Percentiles rank a stretch among this genome's conserved stretches.
phyloP scores from a whole-genome alignment of 2,888 invertebrate species.

The Lepidonotus clava region DNA sequence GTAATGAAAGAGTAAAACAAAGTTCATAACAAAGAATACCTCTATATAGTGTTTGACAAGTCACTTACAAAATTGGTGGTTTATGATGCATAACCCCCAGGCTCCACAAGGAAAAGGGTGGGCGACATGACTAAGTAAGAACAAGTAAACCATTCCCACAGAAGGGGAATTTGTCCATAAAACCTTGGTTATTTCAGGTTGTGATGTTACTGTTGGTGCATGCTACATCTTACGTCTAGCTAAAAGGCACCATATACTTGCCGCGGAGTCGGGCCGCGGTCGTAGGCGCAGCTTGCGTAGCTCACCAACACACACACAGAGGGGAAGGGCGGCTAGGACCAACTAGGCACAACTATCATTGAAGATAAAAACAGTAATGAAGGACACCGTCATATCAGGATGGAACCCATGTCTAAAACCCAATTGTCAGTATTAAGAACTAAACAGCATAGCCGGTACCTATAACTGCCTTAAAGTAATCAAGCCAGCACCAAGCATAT shows the following conservation, averaged over 20 bases:
- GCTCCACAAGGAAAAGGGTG: not conserved
- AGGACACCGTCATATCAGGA: not conserved
- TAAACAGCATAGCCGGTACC: not conserved
- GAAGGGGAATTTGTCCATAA: slow-evolving; percentile 16
- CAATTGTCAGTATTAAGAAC: not conserved
- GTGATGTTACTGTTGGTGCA: not conserved
- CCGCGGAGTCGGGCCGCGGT: not conserved
- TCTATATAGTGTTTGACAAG: not conserved
- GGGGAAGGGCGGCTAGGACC: slow-evolving; percentile 30
- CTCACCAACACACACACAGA: not conserved
- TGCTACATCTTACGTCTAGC: not conserved
- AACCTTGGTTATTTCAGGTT: not conserved
- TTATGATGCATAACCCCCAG: not conserved
- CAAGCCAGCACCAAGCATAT: slow-evolving; percentile 19
- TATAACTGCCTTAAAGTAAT: not conserved
- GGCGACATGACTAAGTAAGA: not conserved
- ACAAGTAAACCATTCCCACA: not conserved
- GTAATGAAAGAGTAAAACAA: not conserved
- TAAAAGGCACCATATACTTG: slow-evolving; percentile 29
- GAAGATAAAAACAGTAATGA: not conserved
- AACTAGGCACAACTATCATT: slow-evolving; percentile 34
- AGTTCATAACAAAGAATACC: slow-evolving; percentile 13
- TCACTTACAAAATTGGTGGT: slow-evolving; percentile 7
- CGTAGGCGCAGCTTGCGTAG: not conserved
- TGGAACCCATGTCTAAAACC: not conserved